Evolutionary conservation across 64 coral and sea anemone genomes (phyloP), one percentile per base, ranked within the genome.

Genomic region (Montipora foliosa): DNA sequence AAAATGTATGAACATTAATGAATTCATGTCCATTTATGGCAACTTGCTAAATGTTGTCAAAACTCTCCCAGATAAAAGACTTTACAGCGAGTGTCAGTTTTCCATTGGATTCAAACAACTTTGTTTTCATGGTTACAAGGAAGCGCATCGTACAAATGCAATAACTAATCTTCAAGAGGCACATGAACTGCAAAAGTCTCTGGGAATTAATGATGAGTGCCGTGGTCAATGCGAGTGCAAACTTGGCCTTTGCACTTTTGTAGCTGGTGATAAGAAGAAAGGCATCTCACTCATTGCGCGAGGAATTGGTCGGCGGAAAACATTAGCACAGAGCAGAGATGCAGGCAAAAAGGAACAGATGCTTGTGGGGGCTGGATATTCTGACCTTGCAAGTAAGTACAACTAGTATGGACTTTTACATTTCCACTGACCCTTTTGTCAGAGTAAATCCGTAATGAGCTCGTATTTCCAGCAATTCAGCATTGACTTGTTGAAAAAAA

Each of bases 301-400:
- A 73, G 95, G 92, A 2, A 96, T 96, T 53, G 49, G 20, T 48
- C 77, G 94, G 37, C 83, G 95, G 7, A 84, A 87, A 49, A 94
- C 64, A 15, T 29, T 90, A 62, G 69, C 70, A 47, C 12, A 29
- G 11, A 58, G 49, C 69, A 46, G 69, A 21, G 25, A 22, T 29
- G 67, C 82, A 12, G 92, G 92, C 67, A 82, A 88, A 64, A 47
- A 88, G n/a, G 67, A 83, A 37, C 17, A 74, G 3, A 96, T 96
- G 95, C 80, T 94, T 52, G 15, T 96, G 17, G 92, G 49, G 17
- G 95, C 75, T 53, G 95, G 88, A 29, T 96, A 81, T 29, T 82
- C 92, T 94, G 95, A 96, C 57, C 83, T 96, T 59, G 95, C 80
- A 68, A 93, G 95, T 96, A 76, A 76, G 95, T 96, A 15, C 15